phyloP scores from a whole-genome alignment of 2,113 vertebrate species.

The Upupa epops region DNA sequence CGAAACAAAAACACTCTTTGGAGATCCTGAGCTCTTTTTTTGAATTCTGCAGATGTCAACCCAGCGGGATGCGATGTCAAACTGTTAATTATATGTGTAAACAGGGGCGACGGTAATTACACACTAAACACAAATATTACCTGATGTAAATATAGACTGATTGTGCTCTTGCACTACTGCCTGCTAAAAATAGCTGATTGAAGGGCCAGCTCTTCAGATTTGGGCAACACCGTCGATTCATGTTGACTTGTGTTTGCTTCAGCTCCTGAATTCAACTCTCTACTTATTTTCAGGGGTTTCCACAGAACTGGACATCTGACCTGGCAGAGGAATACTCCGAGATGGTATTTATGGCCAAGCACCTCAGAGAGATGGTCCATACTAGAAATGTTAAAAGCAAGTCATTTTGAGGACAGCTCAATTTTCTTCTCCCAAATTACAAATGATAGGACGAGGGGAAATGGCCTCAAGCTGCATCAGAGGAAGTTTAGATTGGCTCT shows the following conservation, averaged over 20 bases:
- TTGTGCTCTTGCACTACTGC: background rate
- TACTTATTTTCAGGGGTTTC: background rate
- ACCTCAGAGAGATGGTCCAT: no score
- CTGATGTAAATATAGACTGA: slow-evolving; percentile 54
- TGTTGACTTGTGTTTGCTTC: background rate
- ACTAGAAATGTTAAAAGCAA: no score
- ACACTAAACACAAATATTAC: slow-evolving; percentile 55
- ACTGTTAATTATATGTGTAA: slow-evolving; percentile 62
- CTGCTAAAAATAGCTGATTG: slow-evolving; percentile 42
- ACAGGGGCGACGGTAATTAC: slow-evolving; percentile 54
- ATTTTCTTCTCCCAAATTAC: no score
- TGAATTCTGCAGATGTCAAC: slow-evolving; percentile 63
- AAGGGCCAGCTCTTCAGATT: background rate
- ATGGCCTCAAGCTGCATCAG: no score
- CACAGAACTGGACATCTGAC: background rate
- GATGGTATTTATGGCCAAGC: background rate
- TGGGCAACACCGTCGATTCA: background rate
- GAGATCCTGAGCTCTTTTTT: slow-evolving; percentile 50
- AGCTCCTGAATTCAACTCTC: background rate
- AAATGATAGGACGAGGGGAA: no score
- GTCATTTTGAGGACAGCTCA: no score
- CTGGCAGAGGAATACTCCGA: background rate
- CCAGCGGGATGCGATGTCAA: slow-evolving; percentile 36
- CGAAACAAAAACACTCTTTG: slow-evolving; percentile 61
- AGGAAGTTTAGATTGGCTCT: no score